Percentiles rank a stretch among this genome's conserved stretches.
Evolutionary conservation across 2,113 vertebrate genomes (phyloP).

Genomic region (Labrus mixtus): DNA sequence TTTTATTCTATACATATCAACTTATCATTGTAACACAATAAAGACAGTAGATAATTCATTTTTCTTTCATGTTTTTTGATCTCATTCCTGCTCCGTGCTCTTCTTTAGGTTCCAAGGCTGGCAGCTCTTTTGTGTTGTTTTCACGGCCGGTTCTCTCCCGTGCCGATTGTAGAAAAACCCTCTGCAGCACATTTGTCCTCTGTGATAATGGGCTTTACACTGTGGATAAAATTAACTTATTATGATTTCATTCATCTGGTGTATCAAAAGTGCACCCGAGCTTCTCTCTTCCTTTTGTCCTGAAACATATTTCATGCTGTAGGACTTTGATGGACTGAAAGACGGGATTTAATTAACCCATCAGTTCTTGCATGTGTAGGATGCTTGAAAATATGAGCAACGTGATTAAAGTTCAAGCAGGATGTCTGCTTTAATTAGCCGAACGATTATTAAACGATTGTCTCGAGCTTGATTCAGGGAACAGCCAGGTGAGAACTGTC

Average conservation of each 20-base stretch:
- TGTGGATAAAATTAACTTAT: background rate
- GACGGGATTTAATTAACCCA: conserved; percentile 39
- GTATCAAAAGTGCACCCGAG: background rate
- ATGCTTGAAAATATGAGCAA: conserved; percentile 40
- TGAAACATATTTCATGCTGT: background rate
- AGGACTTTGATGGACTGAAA: conserved; percentile 21
- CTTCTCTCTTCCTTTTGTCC: background rate
- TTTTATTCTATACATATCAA: too few relatives aligned
- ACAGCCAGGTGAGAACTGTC: conserved; percentile 1
- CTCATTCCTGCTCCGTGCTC: background rate
- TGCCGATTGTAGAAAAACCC: background rate
- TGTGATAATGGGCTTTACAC: background rate
- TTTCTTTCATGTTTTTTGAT: background rate
- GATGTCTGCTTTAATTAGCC: conserved; percentile 52
- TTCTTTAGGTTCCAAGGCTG: background rate
- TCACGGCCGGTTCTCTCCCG: background rate
- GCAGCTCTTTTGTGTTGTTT: background rate
- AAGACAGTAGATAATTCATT: too few relatives aligned
- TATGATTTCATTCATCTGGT: background rate
- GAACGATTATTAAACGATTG: conserved; percentile 44
- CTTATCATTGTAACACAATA: too few relatives aligned
- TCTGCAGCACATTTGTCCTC: background rate
- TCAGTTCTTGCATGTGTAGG: conserved; percentile 8
- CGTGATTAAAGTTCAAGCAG: conserved; percentile 42
- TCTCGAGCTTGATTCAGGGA: background rate